These are phyloP conservation scores for Danionella cerebrum DNA, from an alignment of 2,113 vertebrate species.

Conservation along the genomic window DNA sequence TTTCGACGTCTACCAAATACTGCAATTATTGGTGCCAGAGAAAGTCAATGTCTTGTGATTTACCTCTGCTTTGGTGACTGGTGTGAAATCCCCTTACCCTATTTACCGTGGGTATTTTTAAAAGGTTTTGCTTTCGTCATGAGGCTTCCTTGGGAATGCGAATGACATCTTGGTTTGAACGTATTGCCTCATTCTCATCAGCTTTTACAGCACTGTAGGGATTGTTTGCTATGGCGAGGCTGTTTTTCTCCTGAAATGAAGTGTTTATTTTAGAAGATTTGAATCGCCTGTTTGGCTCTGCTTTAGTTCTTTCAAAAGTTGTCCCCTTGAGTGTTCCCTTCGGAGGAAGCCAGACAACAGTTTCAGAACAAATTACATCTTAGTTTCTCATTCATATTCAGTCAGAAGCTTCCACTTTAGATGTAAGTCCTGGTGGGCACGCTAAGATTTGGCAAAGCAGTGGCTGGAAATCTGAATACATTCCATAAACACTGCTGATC, in stretches of 20 bases:
- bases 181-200: constrained; percentile 14
- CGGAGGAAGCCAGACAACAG: constrained; percentile 6
- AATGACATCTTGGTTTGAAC: background rate
- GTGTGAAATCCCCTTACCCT: background rate
- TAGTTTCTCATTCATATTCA: constrained; percentile 26
- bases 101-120: background rate
- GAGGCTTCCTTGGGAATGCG: constrained; percentile 1
- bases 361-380: constrained; percentile 22
- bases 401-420: constrained; percentile 9
- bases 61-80: background rate
- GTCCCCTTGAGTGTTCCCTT: background rate
- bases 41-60: background rate
- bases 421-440: background rate
- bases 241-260: background rate
- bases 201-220: background rate
- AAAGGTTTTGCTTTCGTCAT: background rate
- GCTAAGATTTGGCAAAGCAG: background rate
- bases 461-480: background rate
- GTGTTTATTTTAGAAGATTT: constrained; percentile 17
- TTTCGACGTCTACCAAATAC: background rate
- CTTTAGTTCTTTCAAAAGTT: constrained; percentile 24
- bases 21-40: background rate
- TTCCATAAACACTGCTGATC: background rate
- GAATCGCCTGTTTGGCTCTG: constrained; percentile 23
- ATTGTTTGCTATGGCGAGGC: constrained; percentile 10